These are phyloP conservation scores for Lissocephala sabroskyi DNA, from an alignment of 2,888 invertebrate species.

Conservation along the genomic window DNA sequence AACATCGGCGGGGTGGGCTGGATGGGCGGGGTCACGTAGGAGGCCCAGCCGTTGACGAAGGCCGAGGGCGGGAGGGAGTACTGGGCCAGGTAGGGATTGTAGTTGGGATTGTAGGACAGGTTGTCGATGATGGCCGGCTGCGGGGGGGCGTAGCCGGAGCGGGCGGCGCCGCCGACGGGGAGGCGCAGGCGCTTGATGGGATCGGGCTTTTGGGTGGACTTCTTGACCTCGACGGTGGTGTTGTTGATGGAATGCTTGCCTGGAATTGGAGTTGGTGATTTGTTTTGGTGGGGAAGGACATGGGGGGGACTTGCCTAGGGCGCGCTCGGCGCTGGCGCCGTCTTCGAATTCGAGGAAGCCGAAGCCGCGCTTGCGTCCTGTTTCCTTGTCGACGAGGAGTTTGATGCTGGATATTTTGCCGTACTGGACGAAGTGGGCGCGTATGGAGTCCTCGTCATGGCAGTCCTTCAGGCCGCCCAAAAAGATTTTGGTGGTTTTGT, in stretches of 20 bases:
- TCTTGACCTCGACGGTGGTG: slow-evolving; percentile 64
- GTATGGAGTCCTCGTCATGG: slow-evolving; percentile 57
- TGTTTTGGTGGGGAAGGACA: neutral
- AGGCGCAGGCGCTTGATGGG: slow-evolving; percentile 70
- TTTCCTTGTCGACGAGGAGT: slow-evolving; percentile 64
- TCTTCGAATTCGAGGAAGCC: slow-evolving; percentile 68
- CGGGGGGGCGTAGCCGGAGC: slow-evolving; percentile 57
- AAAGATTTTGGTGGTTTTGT: slow-evolving; percentile 60
- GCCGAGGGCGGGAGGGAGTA: slow-evolving; percentile 47
- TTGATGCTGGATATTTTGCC: slow-evolving; percentile 59
- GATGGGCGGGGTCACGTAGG: slow-evolving; percentile 45
- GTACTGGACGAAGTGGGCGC: slow-evolving; percentile 65
- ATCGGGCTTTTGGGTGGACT: slow-evolving; percentile 63
- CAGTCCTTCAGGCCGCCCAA: slow-evolving; percentile 68
- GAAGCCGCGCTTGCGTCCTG: slow-evolving; percentile 69
- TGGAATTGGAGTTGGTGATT: slow-evolving; percentile 35
- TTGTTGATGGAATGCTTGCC: slow-evolving; percentile 61
- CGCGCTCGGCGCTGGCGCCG: slow-evolving; percentile 60
- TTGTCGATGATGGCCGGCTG: slow-evolving; percentile 43
- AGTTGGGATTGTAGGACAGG: slow-evolving; percentile 29
- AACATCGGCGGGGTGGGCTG: neutral
- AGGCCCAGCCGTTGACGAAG: slow-evolving; percentile 53
- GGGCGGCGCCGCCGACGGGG: slow-evolving; percentile 44
- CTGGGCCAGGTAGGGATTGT: slow-evolving; percentile 45
- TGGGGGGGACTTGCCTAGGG: slow-evolving; percentile 52